Base-by-base conservation (phyloP, 2,797 vertebrate genomes). In the Argya squamiceps region DNA sequence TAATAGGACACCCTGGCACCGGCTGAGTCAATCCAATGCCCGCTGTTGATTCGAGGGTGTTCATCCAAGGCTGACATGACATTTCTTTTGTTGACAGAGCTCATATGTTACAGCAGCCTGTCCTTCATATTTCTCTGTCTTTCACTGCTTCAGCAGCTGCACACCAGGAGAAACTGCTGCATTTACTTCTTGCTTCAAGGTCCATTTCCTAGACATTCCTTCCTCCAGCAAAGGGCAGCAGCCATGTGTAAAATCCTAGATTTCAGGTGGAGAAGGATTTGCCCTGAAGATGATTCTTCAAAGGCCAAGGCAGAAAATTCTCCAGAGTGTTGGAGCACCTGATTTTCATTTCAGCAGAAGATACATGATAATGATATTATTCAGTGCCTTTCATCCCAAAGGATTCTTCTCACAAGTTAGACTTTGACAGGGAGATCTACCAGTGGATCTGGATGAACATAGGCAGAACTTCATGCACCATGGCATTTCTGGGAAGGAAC, bases 31-130 rank as follows among this genome's bases (percentile, higher is more conserved):
- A 96, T 96, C 79, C 92, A 22, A 22, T 83, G 92, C 30, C 95
- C 86, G 63, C 82, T 84, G 94, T 58, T 92, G 95, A 87, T 97
- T 69, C 74, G 68, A 87, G 73, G 46, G 67, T 94, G 92, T 95
- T 97, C 95, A 96, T 93, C 92, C 92, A 95, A 96, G 90, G 95
- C 73, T 96, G 97, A 96, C 92, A 77, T 91, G 93, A 92, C 92
- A 92, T 96, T 96, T 79, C 91, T 95, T 95, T 87, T 94, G 92
- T 95, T 95, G 88, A 93, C 93, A 96, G 91, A 85, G 44, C 82
- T 95, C 90, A 63, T 94, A 93, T 22, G 65, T 92, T 95, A 94
- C 46, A 49, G 89, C 46, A 89, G 60, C 73, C 89, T 63, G 77
- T 88, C 93, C 88, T 96, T 94, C 84, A 78, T 94, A 92, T 95